phyloP scores from a whole-genome alignment of 92 coral and sea anemone genomes.

The Diadumene lineata region DNA sequence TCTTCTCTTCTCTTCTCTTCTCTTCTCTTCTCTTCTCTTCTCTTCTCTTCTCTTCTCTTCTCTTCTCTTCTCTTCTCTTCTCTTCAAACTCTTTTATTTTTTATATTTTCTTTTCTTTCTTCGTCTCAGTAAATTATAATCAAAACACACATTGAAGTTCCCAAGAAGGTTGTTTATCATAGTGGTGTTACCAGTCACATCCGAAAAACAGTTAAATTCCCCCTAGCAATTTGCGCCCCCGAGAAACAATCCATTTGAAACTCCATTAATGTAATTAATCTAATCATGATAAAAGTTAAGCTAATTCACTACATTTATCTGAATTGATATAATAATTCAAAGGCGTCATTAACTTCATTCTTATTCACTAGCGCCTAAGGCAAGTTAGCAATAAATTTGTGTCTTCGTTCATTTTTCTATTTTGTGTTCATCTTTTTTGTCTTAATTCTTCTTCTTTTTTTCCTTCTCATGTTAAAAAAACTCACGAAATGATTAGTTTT shows the following conservation, averaged over 20 bases:
- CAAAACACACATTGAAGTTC: neutral
- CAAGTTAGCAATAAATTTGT: no score
- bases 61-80: no score
- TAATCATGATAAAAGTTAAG: neutral
- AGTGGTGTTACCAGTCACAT: neutral
- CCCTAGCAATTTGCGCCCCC: neutral
- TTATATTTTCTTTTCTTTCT: neutral
- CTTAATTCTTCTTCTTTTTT: no score
- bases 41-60: no score
- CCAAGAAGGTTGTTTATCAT: neutral
- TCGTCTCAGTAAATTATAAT: neutral
- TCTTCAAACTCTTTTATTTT: no score
- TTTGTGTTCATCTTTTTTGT: no score
- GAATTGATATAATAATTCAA: neutral
- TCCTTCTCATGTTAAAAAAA: no score
- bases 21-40: no score
- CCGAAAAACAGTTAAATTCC: neutral
- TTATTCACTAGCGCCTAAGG: neutral
- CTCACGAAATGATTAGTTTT: no score
- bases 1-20: no score
- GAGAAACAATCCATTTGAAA: neutral
- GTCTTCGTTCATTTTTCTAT: no score
- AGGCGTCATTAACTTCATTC: neutral
- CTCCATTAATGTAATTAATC: constrained; percentile 2
- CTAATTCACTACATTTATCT: neutral